phyloP scores from a whole-genome alignment of 2,113 vertebrate genomes.

The Meles meles region DNA sequence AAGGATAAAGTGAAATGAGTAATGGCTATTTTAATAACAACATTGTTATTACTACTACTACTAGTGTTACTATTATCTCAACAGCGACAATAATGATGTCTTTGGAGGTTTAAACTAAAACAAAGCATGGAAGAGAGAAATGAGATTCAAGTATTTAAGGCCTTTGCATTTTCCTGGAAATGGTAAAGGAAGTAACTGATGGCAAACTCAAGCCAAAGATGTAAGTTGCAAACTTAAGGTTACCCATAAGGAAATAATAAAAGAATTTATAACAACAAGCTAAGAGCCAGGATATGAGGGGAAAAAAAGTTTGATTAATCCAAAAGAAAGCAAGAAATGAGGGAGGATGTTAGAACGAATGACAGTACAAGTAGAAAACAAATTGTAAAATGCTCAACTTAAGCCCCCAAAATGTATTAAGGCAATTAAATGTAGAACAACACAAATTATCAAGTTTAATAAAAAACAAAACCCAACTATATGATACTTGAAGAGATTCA shows the following conservation, averaged over 20 bases:
- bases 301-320: neutral
- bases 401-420: neutral
- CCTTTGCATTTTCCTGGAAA: neutral
- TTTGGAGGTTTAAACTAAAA: constrained; percentile 6
- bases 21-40: neutral
- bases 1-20: neutral
- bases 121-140: neutral
- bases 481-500: neutral
- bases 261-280: neutral
- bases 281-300: neutral
- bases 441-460: neutral
- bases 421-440: neutral
- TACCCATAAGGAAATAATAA: neutral
- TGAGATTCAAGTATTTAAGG: neutral
- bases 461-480: neutral
- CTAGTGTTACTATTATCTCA: neutral
- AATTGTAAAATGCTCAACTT: neutral
- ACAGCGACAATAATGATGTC: neutral
- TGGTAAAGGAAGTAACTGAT: neutral
- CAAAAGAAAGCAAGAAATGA: neutral
- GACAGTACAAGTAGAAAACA: neutral
- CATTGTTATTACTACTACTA: neutral
- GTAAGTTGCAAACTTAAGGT: neutral
- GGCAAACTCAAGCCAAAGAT: neutral
- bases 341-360: neutral